Evolutionary conservation across 35 echinoderm and acorn worm genomes (phyloP).

Genomic region (Apostichopus parvimensis): DNA sequence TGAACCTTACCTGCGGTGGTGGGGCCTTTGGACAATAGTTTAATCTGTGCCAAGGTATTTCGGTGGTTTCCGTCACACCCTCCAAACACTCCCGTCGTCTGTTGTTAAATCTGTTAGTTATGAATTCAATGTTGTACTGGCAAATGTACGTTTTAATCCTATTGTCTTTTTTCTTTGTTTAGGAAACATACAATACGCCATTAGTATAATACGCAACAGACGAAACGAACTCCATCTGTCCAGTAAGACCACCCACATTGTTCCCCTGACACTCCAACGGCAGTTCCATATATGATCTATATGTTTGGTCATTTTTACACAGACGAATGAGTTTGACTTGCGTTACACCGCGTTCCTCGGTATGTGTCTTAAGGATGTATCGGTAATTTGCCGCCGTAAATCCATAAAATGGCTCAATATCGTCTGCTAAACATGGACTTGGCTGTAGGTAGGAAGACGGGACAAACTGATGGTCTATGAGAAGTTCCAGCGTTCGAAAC

Average conservation of each 20-base stretch:
- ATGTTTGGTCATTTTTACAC: neutral
- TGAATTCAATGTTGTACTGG: neutral
- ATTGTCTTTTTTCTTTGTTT: neutral
- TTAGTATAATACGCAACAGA: neutral
- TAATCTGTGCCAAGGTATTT: neutral
- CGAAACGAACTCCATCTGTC: neutral
- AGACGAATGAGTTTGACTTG: neutral
- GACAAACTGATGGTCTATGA: neutral
- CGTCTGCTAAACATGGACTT: neutral
- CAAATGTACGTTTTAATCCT: neutral
- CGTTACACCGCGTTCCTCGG: neutral
- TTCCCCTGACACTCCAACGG: neutral
- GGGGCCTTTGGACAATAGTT: constrained; percentile 1
- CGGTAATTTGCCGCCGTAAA: constrained; percentile 8
- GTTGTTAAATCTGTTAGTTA: neutral
- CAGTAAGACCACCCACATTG: neutral
- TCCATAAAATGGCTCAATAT: constrained; percentile 28
- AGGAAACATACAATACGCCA: neutral
- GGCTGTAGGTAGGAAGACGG: neutral
- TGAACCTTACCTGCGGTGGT: neutral
- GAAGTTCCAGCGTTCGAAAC: neutral
- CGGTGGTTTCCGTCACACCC: neutral
- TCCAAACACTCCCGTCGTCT: neutral
- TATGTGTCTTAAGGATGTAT: constrained; percentile 12
- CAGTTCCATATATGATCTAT: constrained; percentile 7